phyloP scores from a whole-genome alignment of 2,113 vertebrate genomes.

The Poecile atricapillus region DNA sequence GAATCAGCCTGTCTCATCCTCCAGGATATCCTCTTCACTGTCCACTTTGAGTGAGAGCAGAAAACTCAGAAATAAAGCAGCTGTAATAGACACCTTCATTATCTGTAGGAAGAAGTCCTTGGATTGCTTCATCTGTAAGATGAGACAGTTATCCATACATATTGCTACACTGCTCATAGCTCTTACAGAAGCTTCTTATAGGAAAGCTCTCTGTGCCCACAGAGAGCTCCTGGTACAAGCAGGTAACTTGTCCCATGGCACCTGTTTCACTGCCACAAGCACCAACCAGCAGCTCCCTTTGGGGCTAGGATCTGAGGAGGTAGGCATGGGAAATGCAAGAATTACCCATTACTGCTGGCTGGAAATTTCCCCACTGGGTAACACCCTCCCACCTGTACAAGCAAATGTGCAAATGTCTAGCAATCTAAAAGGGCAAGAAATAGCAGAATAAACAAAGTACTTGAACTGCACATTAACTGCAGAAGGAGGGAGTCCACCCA shows the following conservation, averaged over 20 bases:
- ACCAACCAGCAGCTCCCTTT: not conserved
- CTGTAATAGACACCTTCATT: not conserved
- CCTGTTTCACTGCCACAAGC: not conserved
- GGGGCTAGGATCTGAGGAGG: not conserved
- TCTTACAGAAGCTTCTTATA: too few species aligned
- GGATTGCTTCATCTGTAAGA: not conserved
- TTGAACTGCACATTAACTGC: not conserved
- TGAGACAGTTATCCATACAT: not conserved
- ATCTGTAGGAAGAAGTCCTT: not conserved
- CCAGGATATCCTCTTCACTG: not conserved
- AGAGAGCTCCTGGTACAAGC: not conserved
- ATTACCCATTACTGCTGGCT: not conserved
- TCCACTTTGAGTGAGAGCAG: not conserved
- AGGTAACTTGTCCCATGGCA: not conserved
- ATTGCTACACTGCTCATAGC: not conserved
- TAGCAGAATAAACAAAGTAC: not conserved
- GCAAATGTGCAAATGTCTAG: not conserved
- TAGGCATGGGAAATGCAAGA: not conserved
- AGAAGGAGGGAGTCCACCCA: not conserved
- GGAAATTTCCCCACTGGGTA: not conserved
- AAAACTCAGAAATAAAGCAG: not conserved
- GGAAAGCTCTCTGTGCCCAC: not conserved
- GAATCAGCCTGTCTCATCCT: not conserved
- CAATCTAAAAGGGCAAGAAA: not conserved
- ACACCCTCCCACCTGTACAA: not conserved